Base-by-base conservation (phyloP, 2,888 invertebrate species). In the Drosophila eohydei region DNA sequence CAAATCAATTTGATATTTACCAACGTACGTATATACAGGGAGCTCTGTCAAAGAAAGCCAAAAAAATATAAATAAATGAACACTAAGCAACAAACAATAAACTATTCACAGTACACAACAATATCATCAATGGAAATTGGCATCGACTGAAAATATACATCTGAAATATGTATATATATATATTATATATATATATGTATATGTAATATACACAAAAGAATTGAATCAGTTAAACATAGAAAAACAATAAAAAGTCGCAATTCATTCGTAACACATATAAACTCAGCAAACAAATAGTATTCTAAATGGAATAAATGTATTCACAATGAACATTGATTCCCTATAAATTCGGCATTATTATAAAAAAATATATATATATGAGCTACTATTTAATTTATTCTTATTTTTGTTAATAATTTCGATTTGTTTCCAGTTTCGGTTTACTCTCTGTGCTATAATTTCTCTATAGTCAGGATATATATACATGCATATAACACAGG, bases 21-120 rank as follows among this genome's bases (percentile, higher is more conserved):
- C 59, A 69, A 61, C 48, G 40, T 62, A 62, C 76, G 60, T 70
- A 60, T 52, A 86, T 88, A 81, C 86, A 87, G 86, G 86, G 86
- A 87, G 86, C 76, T 83, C 88, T 85, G 88, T 88, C 69, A 75
- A 77, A 87, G 86, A 87, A 87, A 87, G 83, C 64, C 73, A 78
- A 77, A 57, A 59, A 67, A 59, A 74, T 56, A 46, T 12, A 11
- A 12, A 62, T 43, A 11, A 50, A 69, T 40, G n/a, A 28, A 83
- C 81, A 78, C 81, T 50, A 28, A 66, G 71, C 81, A 78, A 68
- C 51, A 57, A 77, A 81, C 78, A 62, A 66, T 48, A 56, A 57
- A 61, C 60, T 43, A 72, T 62, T 56, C 56, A 76, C 40, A 66
- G 11, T 60, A 73, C 74, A 83, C 69, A 66, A 72, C 54, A 75